Base-by-base conservation (phyloP, 64 coral and sea anemone species). In the Stichodactyla helianthus region DNA sequence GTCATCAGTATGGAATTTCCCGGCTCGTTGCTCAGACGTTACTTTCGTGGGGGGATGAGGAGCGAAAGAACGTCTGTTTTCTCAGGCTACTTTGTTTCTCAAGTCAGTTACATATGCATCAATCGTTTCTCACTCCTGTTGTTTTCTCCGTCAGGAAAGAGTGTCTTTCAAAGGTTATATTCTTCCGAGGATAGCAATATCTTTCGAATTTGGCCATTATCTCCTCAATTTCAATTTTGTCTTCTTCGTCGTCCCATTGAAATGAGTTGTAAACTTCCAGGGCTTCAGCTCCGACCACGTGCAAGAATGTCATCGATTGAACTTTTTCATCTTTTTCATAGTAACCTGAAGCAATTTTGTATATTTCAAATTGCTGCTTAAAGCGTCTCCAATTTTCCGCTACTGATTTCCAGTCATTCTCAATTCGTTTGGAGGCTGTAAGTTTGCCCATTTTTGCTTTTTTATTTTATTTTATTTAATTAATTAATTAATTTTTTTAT, bases 221-320 rank as follows among this genome's bases (percentile, higher is more conserved):
- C 31, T 35, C 31, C 31, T 35, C 31, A 35, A 35, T 35, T 35
- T 35, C 89, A 20, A 92, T 59, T 84, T 95, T 91, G 50, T 92
- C 55, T 35, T 35, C 31, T 78, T 95, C 83, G 58, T 14, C 64
- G 17, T 85, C 54, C 65, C 88, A 91, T 9, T 71, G 84, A 71
- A 95, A 95, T n/a, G 93, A 81, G 26, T 95, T 86, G 52, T 95
- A 79, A 27, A 95, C 77, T 92, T 87, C 77, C 52, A 89, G 31
- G 31, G 31, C 31, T 35, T 35, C 31, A 35, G 31, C 31, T 35
- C 31, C 31, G 31, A 35, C 31, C 13, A 59, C 84, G 87, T 92
- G 90, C 50, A 92, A 77, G 0, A 35, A 35, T 35, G 31, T 35
- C 31, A 35, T 35, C 31, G 31, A 0, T 35, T 35, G 31, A 35